Conservation (phyloP, 2,888 invertebrate species). For the Scaptomyza cyrtandrae region DNA sequence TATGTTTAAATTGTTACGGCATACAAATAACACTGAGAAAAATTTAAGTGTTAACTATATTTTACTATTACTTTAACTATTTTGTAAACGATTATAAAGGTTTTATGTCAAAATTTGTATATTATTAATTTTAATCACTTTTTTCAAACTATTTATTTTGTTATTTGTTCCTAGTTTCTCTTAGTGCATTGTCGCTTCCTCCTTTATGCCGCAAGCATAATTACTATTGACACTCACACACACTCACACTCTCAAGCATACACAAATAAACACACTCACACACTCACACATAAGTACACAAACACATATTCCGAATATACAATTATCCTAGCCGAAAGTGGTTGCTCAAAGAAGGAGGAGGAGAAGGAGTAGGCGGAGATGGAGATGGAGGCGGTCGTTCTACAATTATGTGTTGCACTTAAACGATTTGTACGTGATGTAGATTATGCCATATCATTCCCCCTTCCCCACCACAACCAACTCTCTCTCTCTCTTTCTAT, state of each 20-base stretch:
- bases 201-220: conserved; percentile 41
- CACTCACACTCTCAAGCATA: conserved; percentile 5
- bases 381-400: conserved; percentile 32
- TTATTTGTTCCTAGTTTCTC: neutral
- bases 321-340: conserved; percentile 60
- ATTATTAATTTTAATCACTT: no score
- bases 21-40: no score
- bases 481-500: neutral
- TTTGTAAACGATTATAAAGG: no score
- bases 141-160: no score
- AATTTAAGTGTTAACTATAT: no score
- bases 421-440: conserved; percentile 77
- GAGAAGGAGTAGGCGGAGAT: neutral
- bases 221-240: conserved; percentile 65
- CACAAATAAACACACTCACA: conserved; percentile 1
- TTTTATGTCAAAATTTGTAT: no score
- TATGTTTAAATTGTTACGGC: neutral
- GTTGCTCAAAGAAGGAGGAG: conserved; percentile 12
- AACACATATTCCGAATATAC: conserved; percentile 6
- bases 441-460: conserved; percentile 24
- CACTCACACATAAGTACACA: conserved; percentile 2
- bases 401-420: conserved; percentile 79
- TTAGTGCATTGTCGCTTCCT: conserved; percentile 22
- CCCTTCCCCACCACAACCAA: neutral
- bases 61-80: no score